phyloP scores from a whole-genome alignment of 2,797 vertebrate genomes.

The Atherinosoma microstoma region DNA sequence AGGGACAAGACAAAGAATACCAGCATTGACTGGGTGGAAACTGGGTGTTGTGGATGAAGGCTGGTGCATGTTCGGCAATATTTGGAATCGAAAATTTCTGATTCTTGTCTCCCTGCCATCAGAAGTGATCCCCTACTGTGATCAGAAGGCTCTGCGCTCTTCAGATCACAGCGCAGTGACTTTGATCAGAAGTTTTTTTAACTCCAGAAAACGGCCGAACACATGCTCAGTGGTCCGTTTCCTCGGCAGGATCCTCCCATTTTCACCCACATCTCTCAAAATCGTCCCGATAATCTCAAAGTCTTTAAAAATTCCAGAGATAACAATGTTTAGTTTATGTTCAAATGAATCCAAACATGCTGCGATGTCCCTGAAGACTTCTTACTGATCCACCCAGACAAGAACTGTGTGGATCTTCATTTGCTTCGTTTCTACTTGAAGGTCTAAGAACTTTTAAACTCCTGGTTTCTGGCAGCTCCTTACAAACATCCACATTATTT shows the following conservation, averaged over 20 bases:
- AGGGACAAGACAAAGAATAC: background rate
- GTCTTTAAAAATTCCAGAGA: background rate
- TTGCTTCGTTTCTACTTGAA: slow-evolving; percentile 1
- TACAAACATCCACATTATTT: slow-evolving; percentile 15
- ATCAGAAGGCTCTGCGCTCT: background rate
- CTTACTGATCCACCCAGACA: background rate
- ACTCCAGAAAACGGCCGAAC: background rate
- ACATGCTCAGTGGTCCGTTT: background rate
- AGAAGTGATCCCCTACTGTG: background rate
- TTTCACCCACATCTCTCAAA: background rate
- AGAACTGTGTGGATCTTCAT: background rate
- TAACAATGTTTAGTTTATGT: background rate
- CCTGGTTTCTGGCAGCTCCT: background rate
- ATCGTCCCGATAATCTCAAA: slow-evolving; percentile 7
- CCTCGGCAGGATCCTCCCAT: background rate
- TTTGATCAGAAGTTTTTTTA: background rate
- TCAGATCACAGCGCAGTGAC: background rate
- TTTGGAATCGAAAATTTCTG: background rate
- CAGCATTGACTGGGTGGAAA: background rate
- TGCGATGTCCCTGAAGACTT: background rate
- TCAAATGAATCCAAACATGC: background rate
- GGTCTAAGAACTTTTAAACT: slow-evolving; percentile 16
- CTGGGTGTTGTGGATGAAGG: background rate
- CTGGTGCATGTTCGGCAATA: background rate
- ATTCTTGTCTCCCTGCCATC: background rate